A percentile compares a stretch with the other conserved stretches of the same genome.
phyloP scores from a whole-genome alignment of 2,113 vertebrate genomes.

The Oryzias celebensis region DNA sequence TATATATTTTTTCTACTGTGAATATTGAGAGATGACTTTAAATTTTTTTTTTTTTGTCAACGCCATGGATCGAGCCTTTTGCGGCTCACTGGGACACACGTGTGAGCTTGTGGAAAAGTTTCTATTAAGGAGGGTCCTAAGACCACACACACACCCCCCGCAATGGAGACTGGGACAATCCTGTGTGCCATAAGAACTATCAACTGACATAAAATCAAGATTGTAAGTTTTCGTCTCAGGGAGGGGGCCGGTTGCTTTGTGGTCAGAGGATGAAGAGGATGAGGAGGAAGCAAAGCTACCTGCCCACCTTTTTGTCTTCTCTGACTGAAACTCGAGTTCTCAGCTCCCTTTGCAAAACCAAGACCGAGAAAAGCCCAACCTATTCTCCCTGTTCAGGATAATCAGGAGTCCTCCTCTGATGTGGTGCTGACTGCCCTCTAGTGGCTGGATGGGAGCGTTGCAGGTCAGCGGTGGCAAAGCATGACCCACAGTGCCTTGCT shows the following conservation, averaged over 20 bases:
- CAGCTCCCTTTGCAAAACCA: slow-evolving; percentile 45
- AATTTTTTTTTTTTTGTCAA: slow-evolving; percentile 43
- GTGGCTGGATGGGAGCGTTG: slow-evolving; percentile 48
- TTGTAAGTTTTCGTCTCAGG: slow-evolving; percentile 76
- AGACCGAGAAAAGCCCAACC: slow-evolving; percentile 18
- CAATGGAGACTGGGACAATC: slow-evolving; percentile 72
- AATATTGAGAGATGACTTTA: slow-evolving; percentile 70
- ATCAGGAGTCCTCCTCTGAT: slow-evolving; percentile 38
- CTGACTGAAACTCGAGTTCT: slow-evolving; percentile 57
- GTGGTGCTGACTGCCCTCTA: slow-evolving; percentile 55
- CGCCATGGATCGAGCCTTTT: slow-evolving; percentile 57
- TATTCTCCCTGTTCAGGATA: slow-evolving; percentile 26
- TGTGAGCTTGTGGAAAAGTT: slow-evolving; percentile 45
- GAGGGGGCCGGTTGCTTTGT: slow-evolving; percentile 67
- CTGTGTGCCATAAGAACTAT: slow-evolving; percentile 78
- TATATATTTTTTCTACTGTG: slow-evolving; percentile 74
- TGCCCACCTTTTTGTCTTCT: slow-evolving; percentile 55
- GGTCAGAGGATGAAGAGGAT: slow-evolving; percentile 56
- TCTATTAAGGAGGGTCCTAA: slow-evolving; percentile 30
- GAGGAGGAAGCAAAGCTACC: slow-evolving; percentile 52
- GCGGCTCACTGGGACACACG: slow-evolving; percentile 45
- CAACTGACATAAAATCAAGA: slow-evolving; percentile 63
- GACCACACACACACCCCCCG: background rate
- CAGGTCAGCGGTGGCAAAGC: slow-evolving; percentile 46
- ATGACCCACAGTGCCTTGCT: slow-evolving; percentile 75